Percentiles rank a stretch among this genome's conserved stretches.
Conservation (phyloP, 2,888 invertebrate species). For the Cerceris rybyensis region DNA sequence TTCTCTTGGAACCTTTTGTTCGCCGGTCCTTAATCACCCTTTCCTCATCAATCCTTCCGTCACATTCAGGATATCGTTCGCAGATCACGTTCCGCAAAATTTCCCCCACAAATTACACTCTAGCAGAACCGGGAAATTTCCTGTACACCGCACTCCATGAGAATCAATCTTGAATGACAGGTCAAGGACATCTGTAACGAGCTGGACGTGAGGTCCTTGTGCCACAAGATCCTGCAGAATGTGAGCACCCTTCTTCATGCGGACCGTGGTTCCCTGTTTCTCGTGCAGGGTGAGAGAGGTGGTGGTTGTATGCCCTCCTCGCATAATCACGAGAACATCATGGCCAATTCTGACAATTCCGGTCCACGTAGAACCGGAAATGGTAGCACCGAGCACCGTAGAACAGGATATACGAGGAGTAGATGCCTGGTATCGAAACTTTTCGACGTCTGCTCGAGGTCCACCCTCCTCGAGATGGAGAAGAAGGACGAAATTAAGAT, state of each 20-base stretch:
- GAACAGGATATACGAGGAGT: conserved; percentile 73
- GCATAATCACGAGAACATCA: conserved; percentile 70
- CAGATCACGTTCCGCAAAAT: not conserved
- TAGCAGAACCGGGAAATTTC: not conserved
- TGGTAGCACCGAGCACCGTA: conserved; percentile 50
- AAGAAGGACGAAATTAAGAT: conserved; percentile 95
- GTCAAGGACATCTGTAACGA: conserved; percentile 98
- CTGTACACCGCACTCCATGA: not conserved
- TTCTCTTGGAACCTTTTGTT: too few relatives aligned
- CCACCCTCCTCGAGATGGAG: conserved; percentile 96
- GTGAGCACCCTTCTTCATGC: conserved; percentile 95
- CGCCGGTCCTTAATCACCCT: too few relatives aligned
- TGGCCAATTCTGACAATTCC: conserved; percentile 40
- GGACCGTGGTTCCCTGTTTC: conserved; percentile 95
- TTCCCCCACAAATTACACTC: not conserved
- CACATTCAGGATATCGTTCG: too few relatives aligned
- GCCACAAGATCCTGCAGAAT: conserved; percentile 98
- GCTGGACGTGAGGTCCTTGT: conserved; percentile 94
- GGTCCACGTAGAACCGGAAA: conserved; percentile 41
- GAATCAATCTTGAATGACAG: conserved; percentile 80
- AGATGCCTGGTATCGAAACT: conserved; percentile 95
- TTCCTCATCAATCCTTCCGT: too few relatives aligned
- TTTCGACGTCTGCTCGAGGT: conserved; percentile 97
- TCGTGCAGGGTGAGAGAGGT: conserved; percentile 89
- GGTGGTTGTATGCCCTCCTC: conserved; percentile 79